Percentiles rank a stretch among this genome's conserved stretches.
Conservation (phyloP, 2,888 invertebrate species). For the Metellina segmentata region DNA sequence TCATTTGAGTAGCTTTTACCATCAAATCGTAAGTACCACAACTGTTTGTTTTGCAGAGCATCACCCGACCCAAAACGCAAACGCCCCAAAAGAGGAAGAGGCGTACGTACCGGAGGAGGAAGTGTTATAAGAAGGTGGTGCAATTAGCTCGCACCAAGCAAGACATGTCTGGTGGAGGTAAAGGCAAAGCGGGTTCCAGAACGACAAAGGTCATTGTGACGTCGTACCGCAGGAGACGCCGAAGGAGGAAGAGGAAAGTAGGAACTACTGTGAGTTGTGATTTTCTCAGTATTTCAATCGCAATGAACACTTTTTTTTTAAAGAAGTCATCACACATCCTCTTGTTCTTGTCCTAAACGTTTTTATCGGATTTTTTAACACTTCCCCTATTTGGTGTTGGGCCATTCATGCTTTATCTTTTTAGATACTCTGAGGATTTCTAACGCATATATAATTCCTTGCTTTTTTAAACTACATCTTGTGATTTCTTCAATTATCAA, state of each 20-base stretch:
- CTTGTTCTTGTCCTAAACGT: no score
- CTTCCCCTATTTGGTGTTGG: background rate
- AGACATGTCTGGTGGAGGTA: background rate
- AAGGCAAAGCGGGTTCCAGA: slow-evolving; percentile 33
- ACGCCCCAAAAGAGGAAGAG: slow-evolving; percentile 15
- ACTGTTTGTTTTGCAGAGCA: no score
- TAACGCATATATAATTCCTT: no score
- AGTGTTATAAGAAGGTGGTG: slow-evolving; percentile 42
- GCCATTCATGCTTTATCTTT: background rate
- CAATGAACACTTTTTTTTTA: background rate
- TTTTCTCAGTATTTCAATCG: background rate
- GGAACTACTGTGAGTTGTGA: slow-evolving; percentile 9
- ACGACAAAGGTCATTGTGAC: slow-evolving; percentile 44
- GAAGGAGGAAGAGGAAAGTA: slow-evolving; percentile 13
- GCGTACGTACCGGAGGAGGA: slow-evolving; percentile 22
- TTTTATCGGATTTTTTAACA: background rate
- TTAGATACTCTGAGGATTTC: background rate
- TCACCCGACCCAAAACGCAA: no score
- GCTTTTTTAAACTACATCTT: no score
- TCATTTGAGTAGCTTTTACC: no score
- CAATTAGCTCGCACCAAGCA: slow-evolving; percentile 59
- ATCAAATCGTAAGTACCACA: no score
- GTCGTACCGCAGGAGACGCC: slow-evolving; percentile 8
- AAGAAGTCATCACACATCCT: no score
- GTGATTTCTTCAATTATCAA: no score